Evolutionary conservation across 2,888 invertebrate species (phyloP), one percentile per base, ranked within the genome.

Genomic region (Gymnosoma rotundatum): DNA sequence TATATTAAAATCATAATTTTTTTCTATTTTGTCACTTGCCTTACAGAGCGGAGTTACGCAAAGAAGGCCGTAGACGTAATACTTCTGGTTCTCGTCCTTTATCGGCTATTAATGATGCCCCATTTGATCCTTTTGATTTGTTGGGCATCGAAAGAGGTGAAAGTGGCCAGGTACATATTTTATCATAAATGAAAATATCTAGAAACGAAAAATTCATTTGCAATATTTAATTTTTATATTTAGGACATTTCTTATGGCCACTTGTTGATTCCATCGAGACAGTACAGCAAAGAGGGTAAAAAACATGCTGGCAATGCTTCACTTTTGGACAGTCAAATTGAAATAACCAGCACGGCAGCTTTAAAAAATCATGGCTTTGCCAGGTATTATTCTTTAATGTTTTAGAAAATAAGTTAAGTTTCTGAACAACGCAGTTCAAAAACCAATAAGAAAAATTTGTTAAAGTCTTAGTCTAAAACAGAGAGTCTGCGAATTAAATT

Each of bases 181-280:
- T 25, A 9, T 14, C 18, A 52, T 9, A 1, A 25, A 48, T 45
- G 2, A 16, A 36, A 8, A 45, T 63, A 76, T 14, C 32, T 25
- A 7, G 18, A 67, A 67, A n/a, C 10, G 18, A 21, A 38, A 18
- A 38, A 32, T 70, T 25, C 2, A 25, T 25, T 25, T 25, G 25
- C 4, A 18, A 52, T 16, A 1, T 52, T 20, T 2, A 25, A 25
- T 63, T 72, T 72, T 18, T 20, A 2, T 20, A 76, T 83, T 60
- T 89, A 96, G 95, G 97, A 98, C 92, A 95, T 97, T 88, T 98
- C 98, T 20, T 98, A 98, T 92, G 96, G 96, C 50, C 96, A 96
- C 90, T 93, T 98, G 82, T 93, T 98, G 86, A 95, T 96, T 73
- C 96, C 97, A 67, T 96, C 97, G 21, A 94, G 94, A 83, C 93